Evolutionary conservation across 2,797 vertebrate species (phyloP).

Genomic region (Tamandua tetradactyla): DNA sequence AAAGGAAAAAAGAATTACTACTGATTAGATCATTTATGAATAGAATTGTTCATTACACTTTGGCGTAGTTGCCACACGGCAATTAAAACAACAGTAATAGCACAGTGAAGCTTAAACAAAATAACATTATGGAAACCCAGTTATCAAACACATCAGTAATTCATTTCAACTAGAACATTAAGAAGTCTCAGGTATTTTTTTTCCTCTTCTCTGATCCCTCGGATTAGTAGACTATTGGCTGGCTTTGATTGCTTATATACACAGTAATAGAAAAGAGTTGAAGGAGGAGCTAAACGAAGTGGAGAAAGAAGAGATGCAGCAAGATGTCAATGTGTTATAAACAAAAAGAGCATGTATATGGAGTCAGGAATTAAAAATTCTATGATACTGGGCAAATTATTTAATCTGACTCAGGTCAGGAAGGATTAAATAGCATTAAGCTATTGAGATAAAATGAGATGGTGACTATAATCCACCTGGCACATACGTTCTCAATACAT

Average conservation of each 20-base stretch:
- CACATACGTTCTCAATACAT: background rate
- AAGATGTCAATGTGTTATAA: background rate
- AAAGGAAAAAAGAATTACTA: slow-evolving; percentile 1
- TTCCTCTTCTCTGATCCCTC: background rate
- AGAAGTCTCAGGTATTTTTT: background rate
- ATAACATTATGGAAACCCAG: background rate
- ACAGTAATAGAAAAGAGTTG: background rate
- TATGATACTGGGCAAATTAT: background rate
- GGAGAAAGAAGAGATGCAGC: background rate
- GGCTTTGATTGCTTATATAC: background rate
- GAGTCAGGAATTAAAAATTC: background rate
- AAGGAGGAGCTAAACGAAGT: background rate
- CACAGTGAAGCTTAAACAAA: background rate
- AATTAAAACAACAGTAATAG: slow-evolving; percentile 59
- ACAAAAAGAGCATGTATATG: background rate
- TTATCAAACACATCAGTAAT: background rate
- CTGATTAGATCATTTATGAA: slow-evolving; percentile 73
- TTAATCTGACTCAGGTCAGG: background rate
- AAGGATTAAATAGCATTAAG: background rate
- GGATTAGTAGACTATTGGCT: background rate
- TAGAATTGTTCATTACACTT: slow-evolving; percentile 66
- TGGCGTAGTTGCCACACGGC: slow-evolving; percentile 34
- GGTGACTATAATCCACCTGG: background rate
- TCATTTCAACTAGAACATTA: slow-evolving; percentile 47
- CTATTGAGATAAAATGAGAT: slow-evolving; percentile 1